phyloP scores from a whole-genome alignment of 2,888 invertebrate genomes.

The Himalopsyche kuldschensis region DNA sequence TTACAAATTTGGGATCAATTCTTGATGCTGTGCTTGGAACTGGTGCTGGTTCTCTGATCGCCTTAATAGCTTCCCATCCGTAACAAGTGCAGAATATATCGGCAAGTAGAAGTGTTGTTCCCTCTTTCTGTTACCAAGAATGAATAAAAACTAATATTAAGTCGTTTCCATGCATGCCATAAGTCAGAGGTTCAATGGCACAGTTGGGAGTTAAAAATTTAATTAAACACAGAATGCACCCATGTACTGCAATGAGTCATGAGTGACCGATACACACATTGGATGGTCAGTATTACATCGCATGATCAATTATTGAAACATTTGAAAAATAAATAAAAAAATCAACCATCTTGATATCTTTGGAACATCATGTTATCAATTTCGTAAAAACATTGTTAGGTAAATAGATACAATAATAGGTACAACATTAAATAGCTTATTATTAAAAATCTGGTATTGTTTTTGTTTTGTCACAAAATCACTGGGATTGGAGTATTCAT shows the following conservation, averaged over 20 bases:
- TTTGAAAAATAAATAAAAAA: too few relatives aligned
- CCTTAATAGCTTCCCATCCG: conserved; percentile 82
- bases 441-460: too few relatives aligned
- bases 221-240: background rate
- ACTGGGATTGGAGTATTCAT: background rate
- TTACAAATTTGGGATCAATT: conserved; percentile 91
- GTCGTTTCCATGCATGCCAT: background rate
- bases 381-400: too few relatives aligned
- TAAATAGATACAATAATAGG: too few relatives aligned
- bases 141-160: background rate
- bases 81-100: conserved; percentile 89
- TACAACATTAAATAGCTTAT: background rate
- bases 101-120: conserved; percentile 81
- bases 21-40: conserved; percentile 68
- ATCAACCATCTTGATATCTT: too few relatives aligned
- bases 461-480: background rate
- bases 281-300: too few relatives aligned
- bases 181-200: background rate
- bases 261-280: background rate
- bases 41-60: conserved; percentile 68
- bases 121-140: conserved; percentile 70
- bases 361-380: too few relatives aligned
- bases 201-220: too few relatives aligned
- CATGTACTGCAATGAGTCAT: background rate
- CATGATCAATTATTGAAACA: too few relatives aligned